Evolutionary conservation across 2,113 vertebrate genomes (phyloP), one percentile per base, ranked within the genome.

Genomic region (Triplophysa tibetana): DNA sequence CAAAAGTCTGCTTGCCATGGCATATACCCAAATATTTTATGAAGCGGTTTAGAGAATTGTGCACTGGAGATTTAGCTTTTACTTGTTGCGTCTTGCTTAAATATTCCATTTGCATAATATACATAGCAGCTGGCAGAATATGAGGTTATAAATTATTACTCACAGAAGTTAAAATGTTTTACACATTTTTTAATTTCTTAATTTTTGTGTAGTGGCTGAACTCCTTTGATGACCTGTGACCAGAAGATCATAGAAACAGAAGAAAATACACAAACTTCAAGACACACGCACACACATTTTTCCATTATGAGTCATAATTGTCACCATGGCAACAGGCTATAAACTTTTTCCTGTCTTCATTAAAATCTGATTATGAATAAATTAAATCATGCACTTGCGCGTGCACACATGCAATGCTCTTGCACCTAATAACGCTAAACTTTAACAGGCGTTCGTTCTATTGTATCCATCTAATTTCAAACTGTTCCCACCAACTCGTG

Each of bases 401-500:
- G 48, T 54, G 60, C 38, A 58, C 60, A 78, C 63, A 74, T 45
- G 70, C 75, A 78, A 74, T 23, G 66, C 75, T 67, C 81, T 21
- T 38, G 13, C 52, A 72, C 68, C 41, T 77, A 48, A 77, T 73
- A 81, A 80, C 50, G 62, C 74, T 62, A 79, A 61, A 62, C 66
- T 79, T 54, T 19, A 62, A 74, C 61, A 54, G 24, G 58, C 29
- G 33, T 78, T 81, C 63, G 77, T 62, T 43, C 17, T 65, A 29
- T 75, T 75, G 58, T 75, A 73, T 78, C 78, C 75, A n/a, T 78
- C 82, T 84, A 81, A 84, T 78, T 84, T 80, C 63, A 84, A 84
- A 76, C 82, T 73, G 70, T 84, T 84, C 82, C 79, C 82, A 84
- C 82, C 79, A 81, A 68, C 84, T 82, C 84, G 74, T 85, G 84